Conservation (phyloP, 2,113 vertebrate genomes). For the Onychostoma macrolepis region DNA sequence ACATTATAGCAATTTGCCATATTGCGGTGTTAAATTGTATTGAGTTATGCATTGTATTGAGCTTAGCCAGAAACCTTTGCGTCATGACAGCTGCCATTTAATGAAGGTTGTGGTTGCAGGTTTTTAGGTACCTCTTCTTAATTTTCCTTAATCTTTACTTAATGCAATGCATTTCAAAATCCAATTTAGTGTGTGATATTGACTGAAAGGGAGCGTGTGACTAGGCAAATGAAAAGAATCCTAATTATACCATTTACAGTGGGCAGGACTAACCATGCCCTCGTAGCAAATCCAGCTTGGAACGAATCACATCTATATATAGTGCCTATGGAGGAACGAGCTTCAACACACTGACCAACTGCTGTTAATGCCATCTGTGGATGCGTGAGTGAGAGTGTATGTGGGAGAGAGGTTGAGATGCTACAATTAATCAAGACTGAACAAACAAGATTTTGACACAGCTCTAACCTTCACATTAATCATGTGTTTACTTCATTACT, state of each 20-base stretch:
- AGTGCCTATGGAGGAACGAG: constrained; percentile 25
- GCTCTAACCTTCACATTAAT: constrained; percentile 17
- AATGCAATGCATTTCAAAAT: neutral
- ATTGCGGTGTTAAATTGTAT: constrained; percentile 11
- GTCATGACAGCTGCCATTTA: neutral
- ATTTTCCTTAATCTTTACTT: neutral
- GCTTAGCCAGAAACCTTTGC: neutral
- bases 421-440: constrained; percentile 31
- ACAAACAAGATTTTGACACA: constrained; percentile 40
- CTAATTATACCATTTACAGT: constrained; percentile 15
- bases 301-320: constrained; percentile 33
- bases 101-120: neutral
- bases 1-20: constrained; percentile 26
- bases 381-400: neutral
- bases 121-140: neutral
- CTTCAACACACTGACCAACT: constrained; percentile 25
- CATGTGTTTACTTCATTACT: constrained; percentile 15
- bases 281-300: constrained; percentile 40
- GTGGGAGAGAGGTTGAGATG: constrained; percentile 39
- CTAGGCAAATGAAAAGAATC: neutral
- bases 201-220: neutral
- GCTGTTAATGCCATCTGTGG: constrained; percentile 42
- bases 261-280: constrained; percentile 12
- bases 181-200: neutral
- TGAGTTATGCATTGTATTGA: constrained; percentile 13